A percentile compares a stretch with the other conserved stretches of the same genome.
Conservation (phyloP, 2,113 vertebrate species). For the Melospiza georgiana region DNA sequence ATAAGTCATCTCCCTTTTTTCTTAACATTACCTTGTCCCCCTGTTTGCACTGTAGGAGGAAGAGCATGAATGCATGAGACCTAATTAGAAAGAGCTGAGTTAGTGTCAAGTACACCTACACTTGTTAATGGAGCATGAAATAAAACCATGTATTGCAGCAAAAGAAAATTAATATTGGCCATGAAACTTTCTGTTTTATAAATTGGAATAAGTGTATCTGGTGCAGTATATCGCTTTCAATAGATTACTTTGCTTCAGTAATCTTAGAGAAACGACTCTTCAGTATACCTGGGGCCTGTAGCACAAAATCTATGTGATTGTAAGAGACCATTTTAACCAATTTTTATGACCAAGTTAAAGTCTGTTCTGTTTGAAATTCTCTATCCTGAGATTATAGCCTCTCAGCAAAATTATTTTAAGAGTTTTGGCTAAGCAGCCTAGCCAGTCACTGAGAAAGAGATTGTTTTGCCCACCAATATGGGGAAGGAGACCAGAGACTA, state of each 20-base stretch:
- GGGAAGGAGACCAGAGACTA: not conserved
- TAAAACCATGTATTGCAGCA: slow-evolving; percentile 10
- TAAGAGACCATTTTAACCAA: not conserved
- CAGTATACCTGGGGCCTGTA: not conserved
- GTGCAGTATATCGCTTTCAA: not conserved
- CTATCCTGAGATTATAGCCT: not conserved
- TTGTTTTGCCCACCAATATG: not conserved
- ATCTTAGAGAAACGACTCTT: not conserved
- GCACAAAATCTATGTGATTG: not conserved
- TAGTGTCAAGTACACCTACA: not conserved
- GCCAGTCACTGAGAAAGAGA: not conserved
- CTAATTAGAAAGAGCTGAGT: slow-evolving; percentile 11
- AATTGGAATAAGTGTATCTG: not conserved
- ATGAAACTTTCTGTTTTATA: slow-evolving; percentile 11
- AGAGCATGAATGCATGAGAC: not conserved
- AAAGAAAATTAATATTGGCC: slow-evolving; percentile 28
- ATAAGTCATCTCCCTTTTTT: not conserved
- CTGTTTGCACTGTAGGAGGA: not conserved
- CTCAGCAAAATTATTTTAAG: not conserved
- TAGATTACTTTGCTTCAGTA: not conserved
- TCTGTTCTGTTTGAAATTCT: not conserved
- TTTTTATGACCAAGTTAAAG: not conserved
- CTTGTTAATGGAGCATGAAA: slow-evolving; percentile 45
- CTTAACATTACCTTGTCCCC: not conserved
- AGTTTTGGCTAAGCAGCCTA: not conserved